These are phyloP conservation scores for Dicrostonyx torquatus DNA, from an alignment of 2,797 vertebrate species.

Conservation along the genomic window DNA sequence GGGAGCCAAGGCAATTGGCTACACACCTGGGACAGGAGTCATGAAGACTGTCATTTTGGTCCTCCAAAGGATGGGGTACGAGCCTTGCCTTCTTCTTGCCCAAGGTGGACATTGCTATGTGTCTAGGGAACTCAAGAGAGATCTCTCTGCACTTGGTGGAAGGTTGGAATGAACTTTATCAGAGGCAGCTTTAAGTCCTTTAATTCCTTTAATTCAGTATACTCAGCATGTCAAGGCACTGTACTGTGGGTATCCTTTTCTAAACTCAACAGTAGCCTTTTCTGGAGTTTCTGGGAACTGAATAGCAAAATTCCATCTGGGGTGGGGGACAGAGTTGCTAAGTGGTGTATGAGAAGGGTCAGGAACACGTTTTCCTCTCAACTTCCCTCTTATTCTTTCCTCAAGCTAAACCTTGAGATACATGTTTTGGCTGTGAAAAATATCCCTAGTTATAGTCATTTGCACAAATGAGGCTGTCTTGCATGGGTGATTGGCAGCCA, in stretches of 20 bases:
- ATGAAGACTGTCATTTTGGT: not conserved
- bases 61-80: not conserved
- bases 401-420: not conserved
- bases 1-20: slow-evolving; percentile 42
- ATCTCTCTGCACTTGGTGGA: not conserved
- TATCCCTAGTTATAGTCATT: not conserved
- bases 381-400: not conserved
- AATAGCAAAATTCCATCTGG: not conserved
- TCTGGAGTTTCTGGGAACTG: not conserved
- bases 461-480: not conserved
- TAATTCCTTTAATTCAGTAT: not conserved
- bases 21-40: not conserved
- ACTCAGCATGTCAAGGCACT: not conserved
- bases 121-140: not conserved
- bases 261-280: not conserved
- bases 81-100: not conserved
- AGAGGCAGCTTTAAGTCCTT: not conserved
- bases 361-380: not conserved
- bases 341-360: no score
- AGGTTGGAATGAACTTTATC: not conserved
- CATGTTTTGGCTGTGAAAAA: not conserved
- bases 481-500: not conserved
- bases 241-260: not conserved
- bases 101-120: not conserved
- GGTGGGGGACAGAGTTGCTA: not conserved